Evolutionary conservation across 2,888 invertebrate genomes (phyloP), one percentile per base, ranked within the genome.

Genomic region (Brenthis ino): DNA sequence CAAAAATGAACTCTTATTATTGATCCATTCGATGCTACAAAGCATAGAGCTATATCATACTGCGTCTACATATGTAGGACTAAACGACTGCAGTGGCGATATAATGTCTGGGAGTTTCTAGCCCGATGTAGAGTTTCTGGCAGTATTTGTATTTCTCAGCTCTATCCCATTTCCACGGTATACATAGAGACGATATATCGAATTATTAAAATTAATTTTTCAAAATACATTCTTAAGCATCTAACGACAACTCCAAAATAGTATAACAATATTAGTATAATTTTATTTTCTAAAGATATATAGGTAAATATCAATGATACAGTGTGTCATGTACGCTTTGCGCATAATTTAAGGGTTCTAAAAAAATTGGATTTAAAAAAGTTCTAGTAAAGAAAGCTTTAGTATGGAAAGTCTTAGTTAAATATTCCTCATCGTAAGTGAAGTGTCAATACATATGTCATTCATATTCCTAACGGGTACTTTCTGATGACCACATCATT

Each of bases 401-500:
- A 56, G 51, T 57, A 67, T 48, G 60, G 47, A 60, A 64, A 16
- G 43, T 37, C 28, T 56, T 50, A 60, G 53, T 70, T 68, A 24
- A 64, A 65, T 56, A 67, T 70, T 72, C 58, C 6, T 37, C 16
- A 67, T 51, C 60, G 58, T 55, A 66, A 68, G 56, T 53, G n/a
- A 48, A 58, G 33, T 67, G 50, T 55, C 50, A 63, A 69, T 61
- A 66, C 64, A 65, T 72, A 65, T 55, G 69, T 72, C 69, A 73
- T 68, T 72, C 65, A 72, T 72, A 70, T 70, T 65, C 54, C 54
- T 73, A 73, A 73, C 69, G 73, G 73, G 57, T 57, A 65, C 68
- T 71, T 71, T 63, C 68, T 64, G 70, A 70, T 72, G 72, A 67
- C 60, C 60, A 66, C 57, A 67, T 65, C 50, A 67, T 71, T 73